Conservation (phyloP, 2,797 vertebrate genomes). For the Chromobotia macracanthus region DNA sequence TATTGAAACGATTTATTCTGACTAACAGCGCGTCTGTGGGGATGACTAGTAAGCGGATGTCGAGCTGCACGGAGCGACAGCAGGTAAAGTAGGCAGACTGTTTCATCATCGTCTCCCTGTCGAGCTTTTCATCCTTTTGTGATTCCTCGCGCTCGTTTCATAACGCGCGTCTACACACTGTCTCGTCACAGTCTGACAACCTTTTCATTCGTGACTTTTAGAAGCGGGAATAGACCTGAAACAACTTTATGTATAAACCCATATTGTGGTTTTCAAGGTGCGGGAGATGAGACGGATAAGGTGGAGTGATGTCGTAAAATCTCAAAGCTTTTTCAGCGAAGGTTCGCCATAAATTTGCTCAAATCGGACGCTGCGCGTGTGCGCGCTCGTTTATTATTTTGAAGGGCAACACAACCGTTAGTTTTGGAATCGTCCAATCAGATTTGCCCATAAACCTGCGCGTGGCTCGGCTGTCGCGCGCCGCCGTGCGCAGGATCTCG, state of each 20-base stretch:
- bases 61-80: constrained; percentile 53
- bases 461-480: background rate
- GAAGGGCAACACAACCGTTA: constrained; percentile 41
- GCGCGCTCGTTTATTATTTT: background rate
- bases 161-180: background rate
- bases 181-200: background rate
- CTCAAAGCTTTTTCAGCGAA: background rate
- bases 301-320: background rate
- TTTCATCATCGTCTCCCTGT: constrained; percentile 17
- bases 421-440: constrained; percentile 34
- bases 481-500: constrained; percentile 1
- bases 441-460: constrained; percentile 7
- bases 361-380: background rate
- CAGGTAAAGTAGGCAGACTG: constrained; percentile 54
- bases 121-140: constrained; percentile 1
- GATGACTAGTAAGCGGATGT: constrained; percentile 37
- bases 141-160: background rate
- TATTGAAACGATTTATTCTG: constrained; percentile 16
- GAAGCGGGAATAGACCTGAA: background rate
- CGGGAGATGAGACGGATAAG: background rate
- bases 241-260: background rate
- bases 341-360: too few relatives aligned
- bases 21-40: background rate
- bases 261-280: too few relatives aligned
- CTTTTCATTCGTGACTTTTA: background rate